Evolutionary conservation across 2,113 vertebrate species (phyloP).

Genomic region (Empidonax alnorum): DNA sequence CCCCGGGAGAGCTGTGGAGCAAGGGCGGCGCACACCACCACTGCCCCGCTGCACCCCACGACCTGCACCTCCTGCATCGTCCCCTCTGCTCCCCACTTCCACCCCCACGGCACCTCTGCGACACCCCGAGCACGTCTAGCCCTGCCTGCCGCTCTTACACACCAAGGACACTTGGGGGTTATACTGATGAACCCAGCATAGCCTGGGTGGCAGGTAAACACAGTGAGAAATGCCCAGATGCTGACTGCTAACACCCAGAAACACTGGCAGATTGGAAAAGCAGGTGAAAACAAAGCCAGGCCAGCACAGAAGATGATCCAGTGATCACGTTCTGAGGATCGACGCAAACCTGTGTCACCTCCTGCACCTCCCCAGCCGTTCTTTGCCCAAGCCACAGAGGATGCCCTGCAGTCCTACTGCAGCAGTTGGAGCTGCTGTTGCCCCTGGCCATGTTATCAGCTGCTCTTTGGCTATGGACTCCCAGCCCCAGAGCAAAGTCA

Average conservation of each 20-base stretch:
- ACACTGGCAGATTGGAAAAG: not conserved
- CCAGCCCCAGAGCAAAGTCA: not conserved
- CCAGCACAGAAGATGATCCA: not conserved
- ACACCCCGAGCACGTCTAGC: not conserved
- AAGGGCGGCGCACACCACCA: accelerated
- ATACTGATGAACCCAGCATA: not conserved
- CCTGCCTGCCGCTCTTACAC: not conserved
- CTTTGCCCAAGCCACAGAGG: not conserved
- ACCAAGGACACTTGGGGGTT: accelerated
- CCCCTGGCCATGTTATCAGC: not conserved
- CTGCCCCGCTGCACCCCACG: not conserved
- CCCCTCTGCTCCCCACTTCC: not conserved
- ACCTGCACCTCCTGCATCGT: not conserved
- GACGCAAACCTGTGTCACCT: not conserved
- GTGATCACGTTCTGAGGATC: not conserved
- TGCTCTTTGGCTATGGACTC: not conserved
- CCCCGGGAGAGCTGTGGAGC: not conserved
- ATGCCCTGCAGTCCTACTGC: not conserved
- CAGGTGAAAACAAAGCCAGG: not conserved
- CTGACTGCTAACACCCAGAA: not conserved
- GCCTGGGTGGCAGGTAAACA: not conserved
- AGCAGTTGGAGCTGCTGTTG: not conserved
- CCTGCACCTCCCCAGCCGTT: not conserved
- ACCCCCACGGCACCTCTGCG: accelerated
- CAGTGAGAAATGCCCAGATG: not conserved